Conservation (phyloP, 1,140 invertebrate species). For the Oedothorax gibbosus region DNA sequence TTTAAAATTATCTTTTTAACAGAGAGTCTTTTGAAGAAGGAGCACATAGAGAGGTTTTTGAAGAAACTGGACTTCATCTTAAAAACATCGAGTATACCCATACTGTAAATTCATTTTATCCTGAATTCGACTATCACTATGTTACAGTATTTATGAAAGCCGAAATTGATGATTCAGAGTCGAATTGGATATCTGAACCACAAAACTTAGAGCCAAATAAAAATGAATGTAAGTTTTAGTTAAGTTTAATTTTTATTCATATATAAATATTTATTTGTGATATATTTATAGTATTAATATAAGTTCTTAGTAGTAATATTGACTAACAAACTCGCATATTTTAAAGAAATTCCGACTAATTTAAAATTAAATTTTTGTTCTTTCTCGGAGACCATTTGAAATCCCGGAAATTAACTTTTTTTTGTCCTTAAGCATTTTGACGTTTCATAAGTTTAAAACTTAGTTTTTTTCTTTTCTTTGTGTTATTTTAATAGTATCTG, state of each 20-base stretch:
- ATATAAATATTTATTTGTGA: too few relatives aligned
- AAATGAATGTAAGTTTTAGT: conserved; percentile 29
- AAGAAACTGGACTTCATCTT: conserved; percentile 48
- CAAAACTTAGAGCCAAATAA: conserved; percentile 42
- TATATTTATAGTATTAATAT: too few relatives aligned
- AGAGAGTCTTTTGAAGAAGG: conserved; percentile 54
- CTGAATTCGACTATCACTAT: conserved; percentile 45
- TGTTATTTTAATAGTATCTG: too few relatives aligned
- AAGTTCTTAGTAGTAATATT: too few relatives aligned
- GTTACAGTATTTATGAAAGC: conserved; percentile 47
- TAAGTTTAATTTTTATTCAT: neutral
- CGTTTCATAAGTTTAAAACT: too few relatives aligned
- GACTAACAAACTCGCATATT: too few relatives aligned
- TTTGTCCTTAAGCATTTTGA: too few relatives aligned
- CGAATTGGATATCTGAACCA: conserved; percentile 13
- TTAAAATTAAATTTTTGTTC: too few relatives aligned
- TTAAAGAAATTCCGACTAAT: too few relatives aligned
- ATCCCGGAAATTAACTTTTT: too few relatives aligned
- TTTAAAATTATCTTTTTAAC: neutral
- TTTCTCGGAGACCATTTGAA: too few relatives aligned
- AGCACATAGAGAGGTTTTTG: conserved; percentile 37
- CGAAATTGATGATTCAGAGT: conserved; percentile 3
- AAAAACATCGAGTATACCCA: conserved; percentile 33
- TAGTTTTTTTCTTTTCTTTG: too few relatives aligned
- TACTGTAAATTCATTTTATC: conserved; percentile 31